Evolutionary conservation across 2,113 vertebrate genomes (phyloP).

Genomic region (Typhlomys cinereus): DNA sequence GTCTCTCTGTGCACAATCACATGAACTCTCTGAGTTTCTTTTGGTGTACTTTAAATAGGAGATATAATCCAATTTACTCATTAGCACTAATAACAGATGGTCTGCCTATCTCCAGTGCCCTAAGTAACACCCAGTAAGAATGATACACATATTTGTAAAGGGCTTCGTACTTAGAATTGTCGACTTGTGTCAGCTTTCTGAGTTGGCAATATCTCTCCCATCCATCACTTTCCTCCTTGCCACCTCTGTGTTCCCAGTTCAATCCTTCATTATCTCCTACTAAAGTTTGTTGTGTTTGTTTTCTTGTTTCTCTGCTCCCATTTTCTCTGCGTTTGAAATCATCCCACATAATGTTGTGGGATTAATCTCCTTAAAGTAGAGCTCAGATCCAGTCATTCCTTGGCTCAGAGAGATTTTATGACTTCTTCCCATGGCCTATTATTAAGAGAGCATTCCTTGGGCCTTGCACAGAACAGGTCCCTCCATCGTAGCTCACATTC

Average conservation of each 20-base stretch:
- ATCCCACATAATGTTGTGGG: neutral
- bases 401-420: constrained; percentile 37
- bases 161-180: constrained; percentile 51
- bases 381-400: constrained; percentile 6
- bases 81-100: constrained; percentile 55
- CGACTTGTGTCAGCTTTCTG: constrained; percentile 45
- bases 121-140: constrained; percentile 51
- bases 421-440: neutral
- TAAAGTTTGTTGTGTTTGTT: neutral
- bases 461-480: rapidly evolving
- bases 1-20: neutral
- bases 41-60: neutral
- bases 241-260: neutral
- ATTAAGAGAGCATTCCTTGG: neutral
- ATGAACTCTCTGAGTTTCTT: neutral
- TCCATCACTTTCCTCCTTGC: constrained; percentile 24
- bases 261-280: constrained; percentile 46
- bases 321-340: constrained; percentile 54
- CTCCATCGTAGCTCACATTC: neutral
- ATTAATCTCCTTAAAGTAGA: constrained; percentile 59
- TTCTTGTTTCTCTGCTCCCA: constrained; percentile 21
- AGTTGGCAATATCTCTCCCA: neutral
- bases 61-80: constrained; percentile 25
- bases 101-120: constrained; percentile 44
- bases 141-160: constrained; percentile 52